Evolutionary conservation across 2,888 invertebrate species (phyloP), one percentile per base, ranked within the genome.

Genomic region (Andrena flavipes): DNA sequence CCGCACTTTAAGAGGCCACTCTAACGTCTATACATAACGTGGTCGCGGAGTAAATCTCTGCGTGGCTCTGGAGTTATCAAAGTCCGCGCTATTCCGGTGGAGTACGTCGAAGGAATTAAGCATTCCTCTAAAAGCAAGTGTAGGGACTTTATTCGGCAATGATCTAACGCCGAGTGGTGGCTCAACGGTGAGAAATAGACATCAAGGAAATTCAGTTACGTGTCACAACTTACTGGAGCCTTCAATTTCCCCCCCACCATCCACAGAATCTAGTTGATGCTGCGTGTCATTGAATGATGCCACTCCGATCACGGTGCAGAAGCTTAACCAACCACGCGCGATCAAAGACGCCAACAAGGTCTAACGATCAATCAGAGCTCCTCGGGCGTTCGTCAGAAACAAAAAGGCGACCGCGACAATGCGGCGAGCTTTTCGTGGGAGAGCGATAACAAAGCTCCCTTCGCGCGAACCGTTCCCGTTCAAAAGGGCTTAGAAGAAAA

Each of bases 401-500:
- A 82, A 82, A 82, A 81, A 80, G 80, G n/a, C 59, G 35, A 67
- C 72, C 72, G 8, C 80, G 80, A 80, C 80, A 80, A 80, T 79
- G 80, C 75, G 33, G n/a, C 49, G 62, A 70, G 54, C 78, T 71
- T 74, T 87, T 71, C 71, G 74, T 73, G 75, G 65, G 82, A 77
- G 73, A 60, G 62, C 62, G 72, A 82, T 79, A 84, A 86, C 82
- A 84, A 85, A 87, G 84, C 70, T 70, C 73, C 74, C 67, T 56
- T 72, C 75, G 76, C 84, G 68, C 77, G 60, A 67, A 20, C 59
- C 70, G 56, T 63, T 23, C 62, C 20, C 42, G 74, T 64, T 72
- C 63, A 80, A 73, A 84, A 56, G 29, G 64, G 63, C 69, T 78
- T 49, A 79, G 67, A 69, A 59, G 56, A 74, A 80, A 76, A 80